phyloP scores from a whole-genome alignment of 1,140 invertebrate genomes.

The Procambarus clarkii region DNA sequence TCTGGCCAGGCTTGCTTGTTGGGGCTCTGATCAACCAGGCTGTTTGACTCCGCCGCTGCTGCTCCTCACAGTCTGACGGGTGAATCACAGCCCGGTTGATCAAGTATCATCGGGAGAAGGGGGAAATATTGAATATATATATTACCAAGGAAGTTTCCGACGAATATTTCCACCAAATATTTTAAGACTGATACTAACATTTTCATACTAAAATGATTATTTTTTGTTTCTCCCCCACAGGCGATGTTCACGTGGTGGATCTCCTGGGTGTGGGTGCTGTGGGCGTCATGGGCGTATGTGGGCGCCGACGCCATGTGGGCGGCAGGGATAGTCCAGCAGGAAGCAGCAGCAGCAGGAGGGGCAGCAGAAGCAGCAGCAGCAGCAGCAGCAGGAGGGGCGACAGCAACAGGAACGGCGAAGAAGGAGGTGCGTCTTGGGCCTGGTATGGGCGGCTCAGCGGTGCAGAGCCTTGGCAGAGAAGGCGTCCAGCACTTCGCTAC shows the following conservation, averaged over 20 bases:
- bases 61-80: too few species aligned
- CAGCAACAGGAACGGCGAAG: neutral
- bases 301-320: slow-evolving; percentile 19
- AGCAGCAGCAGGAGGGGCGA: neutral
- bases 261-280: slow-evolving; percentile 33
- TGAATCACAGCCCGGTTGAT: too few species aligned
- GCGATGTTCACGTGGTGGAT: slow-evolving; percentile 52
- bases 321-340: neutral
- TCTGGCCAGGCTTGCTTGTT: too few species aligned
- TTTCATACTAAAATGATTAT: too few species aligned
- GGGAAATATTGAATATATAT: too few species aligned
- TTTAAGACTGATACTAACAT: too few species aligned
- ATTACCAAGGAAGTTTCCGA: too few species aligned
- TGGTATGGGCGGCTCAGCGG: slow-evolving; percentile 40
- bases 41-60: too few species aligned
- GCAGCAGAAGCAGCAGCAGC: neutral
- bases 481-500: slow-evolving; percentile 43
- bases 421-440: slow-evolving; percentile 26
- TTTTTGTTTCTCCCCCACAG: neutral
- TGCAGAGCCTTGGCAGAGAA: slow-evolving; percentile 16
- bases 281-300: neutral
- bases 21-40: too few species aligned
- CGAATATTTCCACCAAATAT: too few species aligned
- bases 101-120: too few species aligned
- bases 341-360: neutral